Evolutionary conservation across 2,888 invertebrate species (phyloP).

Genomic region (Hetaerina titia): DNA sequence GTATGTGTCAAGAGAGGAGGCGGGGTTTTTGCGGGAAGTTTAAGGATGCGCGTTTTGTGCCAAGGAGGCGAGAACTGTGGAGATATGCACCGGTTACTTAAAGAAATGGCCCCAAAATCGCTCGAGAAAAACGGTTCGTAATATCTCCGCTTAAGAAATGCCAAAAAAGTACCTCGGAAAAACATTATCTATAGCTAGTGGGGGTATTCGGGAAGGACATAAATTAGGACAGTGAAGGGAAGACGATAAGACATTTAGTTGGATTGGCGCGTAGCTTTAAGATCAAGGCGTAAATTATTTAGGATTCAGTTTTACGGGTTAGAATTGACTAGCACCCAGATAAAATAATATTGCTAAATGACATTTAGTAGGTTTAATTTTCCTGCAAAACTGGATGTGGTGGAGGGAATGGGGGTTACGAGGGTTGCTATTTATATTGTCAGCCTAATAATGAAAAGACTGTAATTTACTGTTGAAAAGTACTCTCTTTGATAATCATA

Average conservation of each 20-base stretch:
- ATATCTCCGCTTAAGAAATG: constrained; percentile 56
- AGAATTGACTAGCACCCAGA: no score
- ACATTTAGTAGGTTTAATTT: no score
- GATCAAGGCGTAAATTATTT: background rate
- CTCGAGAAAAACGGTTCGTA: constrained; percentile 38
- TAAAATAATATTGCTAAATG: no score
- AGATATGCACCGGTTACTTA: constrained; percentile 34
- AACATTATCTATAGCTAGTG: constrained; percentile 6
- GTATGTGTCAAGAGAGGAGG: constrained; percentile 6
- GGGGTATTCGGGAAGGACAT: background rate
- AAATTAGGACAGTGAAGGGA: background rate
- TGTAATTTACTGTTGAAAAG: no score
- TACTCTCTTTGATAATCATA: no score
- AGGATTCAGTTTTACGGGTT: no score
- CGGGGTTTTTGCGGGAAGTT: background rate
- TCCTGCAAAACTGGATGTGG: no score
- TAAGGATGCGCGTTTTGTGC: constrained; percentile 38
- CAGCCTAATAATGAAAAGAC: no score
- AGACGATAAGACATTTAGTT: background rate
- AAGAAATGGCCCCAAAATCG: constrained; percentile 51
- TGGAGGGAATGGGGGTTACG: no score
- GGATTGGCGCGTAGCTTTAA: background rate
- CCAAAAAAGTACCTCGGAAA: constrained; percentile 14
- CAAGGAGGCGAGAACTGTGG: constrained; percentile 31
- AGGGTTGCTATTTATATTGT: no score